A percentile compares a stretch with the other conserved stretches of the same genome.
Evolutionary conservation across 2,113 vertebrate species (phyloP).

Genomic region (Delphinus delphis): DNA sequence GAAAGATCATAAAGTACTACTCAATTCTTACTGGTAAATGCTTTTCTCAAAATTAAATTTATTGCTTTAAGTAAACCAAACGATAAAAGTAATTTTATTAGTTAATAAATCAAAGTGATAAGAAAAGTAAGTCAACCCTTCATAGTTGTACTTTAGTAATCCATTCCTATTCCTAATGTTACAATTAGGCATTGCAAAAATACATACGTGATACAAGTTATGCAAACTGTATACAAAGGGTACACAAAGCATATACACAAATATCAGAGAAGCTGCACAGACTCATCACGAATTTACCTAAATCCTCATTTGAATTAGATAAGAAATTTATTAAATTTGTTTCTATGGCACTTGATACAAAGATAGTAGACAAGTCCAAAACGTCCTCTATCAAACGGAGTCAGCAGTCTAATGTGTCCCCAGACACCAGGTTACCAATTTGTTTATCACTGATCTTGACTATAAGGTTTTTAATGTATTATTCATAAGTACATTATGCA

Average conservation of each 20-base stretch:
- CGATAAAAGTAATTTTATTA: neutral
- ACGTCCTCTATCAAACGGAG: neutral
- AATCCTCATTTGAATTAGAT: neutral
- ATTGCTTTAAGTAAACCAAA: constrained; percentile 4
- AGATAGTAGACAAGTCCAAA: neutral
- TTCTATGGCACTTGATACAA: neutral
- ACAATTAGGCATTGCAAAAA: neutral
- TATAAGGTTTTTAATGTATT: neutral
- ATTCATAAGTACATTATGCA: constrained; percentile 7
- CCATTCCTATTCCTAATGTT: neutral
- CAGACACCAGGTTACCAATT: neutral
- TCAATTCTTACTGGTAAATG: neutral
- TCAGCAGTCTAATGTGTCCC: neutral
- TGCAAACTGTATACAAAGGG: neutral
- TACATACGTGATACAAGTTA: neutral
- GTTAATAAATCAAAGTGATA: neutral
- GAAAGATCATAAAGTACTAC: neutral
- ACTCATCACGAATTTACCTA: neutral
- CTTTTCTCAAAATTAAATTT: neutral
- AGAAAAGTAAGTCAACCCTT: neutral
- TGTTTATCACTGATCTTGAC: neutral
- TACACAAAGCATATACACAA: neutral
- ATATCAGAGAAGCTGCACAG: neutral
- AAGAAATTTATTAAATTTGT: constrained; percentile 12
- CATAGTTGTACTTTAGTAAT: neutral